Base-by-base conservation (phyloP, 2,888 invertebrate genomes). In the Hemithea aestivaria region DNA sequence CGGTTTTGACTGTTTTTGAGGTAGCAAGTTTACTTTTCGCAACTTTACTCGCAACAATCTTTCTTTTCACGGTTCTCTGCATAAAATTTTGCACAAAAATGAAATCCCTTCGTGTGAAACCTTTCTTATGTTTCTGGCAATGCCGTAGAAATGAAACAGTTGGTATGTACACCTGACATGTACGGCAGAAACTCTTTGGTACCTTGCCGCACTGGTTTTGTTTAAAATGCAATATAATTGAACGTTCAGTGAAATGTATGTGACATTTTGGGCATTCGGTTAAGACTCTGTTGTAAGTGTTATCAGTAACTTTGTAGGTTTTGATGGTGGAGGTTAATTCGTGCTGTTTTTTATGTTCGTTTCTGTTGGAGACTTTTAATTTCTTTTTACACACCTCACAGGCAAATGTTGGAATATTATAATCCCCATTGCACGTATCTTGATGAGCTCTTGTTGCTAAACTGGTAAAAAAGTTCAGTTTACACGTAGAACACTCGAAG, bases 321-420 rank as follows among this genome's bases (percentile, higher is more conserved):
- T 54, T 64, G 1, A 78, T 42, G 1, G 59, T 62, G 0, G 51
- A 51, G 0, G 48, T 43, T 0, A 61, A 10, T 7, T 43, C 41
- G 8, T 79, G 79, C 28, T 79, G 79, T 0, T 53, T 8, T 3
- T 34, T 29, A 2, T 78, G 79, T 0, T 42, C 35, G 0, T 24
- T 1, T 0, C 16, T 39, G 10, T 78, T 73, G 0, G 21, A 34
- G 0, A 9, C 6, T 0, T 53, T 49, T 2, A 76, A 56, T 3
- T 49, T 45, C 0, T 62, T 53, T 1, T 58, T 52, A 26, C 79
- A 79, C 1, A 56, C 26, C 0, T 37, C 32, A 9, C 70, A 70
- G 32, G 35, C 20, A 1, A 26, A 50, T n/a, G n/a, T n/a, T n/a
- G n/a, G n/a, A n/a, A n/a, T n/a, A n/a, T n/a, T n/a, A 0, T 6